Percentiles rank a stretch among this genome's conserved stretches.
Evolutionary conservation across 2,113 vertebrate species (phyloP).

Genomic region (Columba livia): DNA sequence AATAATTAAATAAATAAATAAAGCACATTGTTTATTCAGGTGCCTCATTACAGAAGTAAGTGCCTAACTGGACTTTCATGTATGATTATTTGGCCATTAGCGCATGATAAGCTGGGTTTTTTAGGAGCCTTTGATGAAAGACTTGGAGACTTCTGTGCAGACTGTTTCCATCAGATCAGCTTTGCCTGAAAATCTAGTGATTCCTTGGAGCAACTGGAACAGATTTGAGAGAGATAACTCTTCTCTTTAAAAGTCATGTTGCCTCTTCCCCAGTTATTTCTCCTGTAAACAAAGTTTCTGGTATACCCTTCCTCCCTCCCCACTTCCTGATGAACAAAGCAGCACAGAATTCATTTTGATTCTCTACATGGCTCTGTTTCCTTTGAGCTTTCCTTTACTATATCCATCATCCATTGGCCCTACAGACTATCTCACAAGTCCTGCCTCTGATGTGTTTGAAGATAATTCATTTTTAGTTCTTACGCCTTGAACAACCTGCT

Average conservation of each 20-base stretch:
- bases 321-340: conserved; percentile 13
- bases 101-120: background rate
- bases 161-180: background rate
- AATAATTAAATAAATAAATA: background rate
- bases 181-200: background rate
- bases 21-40: background rate
- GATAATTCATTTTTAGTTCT: conserved; percentile 56
- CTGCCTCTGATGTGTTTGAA: conserved; percentile 61
- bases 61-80: background rate
- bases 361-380: conserved; percentile 20
- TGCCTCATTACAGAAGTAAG: background rate
- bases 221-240: background rate
- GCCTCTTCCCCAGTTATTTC: background rate
- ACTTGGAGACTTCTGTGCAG: background rate
- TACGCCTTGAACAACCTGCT: conserved; percentile 29
- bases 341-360: conserved; percentile 29
- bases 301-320: background rate
- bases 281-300: conserved; percentile 41
- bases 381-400: conserved; percentile 54
- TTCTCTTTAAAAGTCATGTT: background rate
- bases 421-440: conserved; percentile 48
- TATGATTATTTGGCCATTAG: conserved; percentile 22
- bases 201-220: conserved; percentile 13
- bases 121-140: conserved; percentile 36
- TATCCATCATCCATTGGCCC: conserved; percentile 27